Evolutionary conservation across 1,140 invertebrate species (phyloP).

Genomic region (Dendroctonus ponderosae): DNA sequence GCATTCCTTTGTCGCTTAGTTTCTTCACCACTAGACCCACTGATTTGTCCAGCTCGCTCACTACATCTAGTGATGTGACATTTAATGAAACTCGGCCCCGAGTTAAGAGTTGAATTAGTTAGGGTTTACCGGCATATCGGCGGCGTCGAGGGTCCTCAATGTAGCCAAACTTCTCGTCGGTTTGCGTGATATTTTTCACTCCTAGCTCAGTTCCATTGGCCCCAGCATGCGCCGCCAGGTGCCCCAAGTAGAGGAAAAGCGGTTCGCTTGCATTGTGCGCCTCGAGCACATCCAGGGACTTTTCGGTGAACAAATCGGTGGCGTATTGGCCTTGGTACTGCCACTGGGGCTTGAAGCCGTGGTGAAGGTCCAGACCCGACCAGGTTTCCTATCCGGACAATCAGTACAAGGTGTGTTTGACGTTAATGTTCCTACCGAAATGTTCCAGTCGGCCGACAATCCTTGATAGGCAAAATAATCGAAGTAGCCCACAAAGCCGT

Average conservation of each 20-base stretch:
- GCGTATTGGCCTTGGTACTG: conserved; percentile 64
- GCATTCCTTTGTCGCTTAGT: conserved; percentile 62
- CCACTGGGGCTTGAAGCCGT: conserved; percentile 50
- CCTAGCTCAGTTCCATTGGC: conserved; percentile 63
- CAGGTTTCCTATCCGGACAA: conserved; percentile 4
- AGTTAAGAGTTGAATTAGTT: background rate
- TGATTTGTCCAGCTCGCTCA: conserved; percentile 80
- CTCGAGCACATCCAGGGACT: conserved; percentile 68
- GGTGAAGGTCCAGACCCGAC: conserved; percentile 43
- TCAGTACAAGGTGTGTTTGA: background rate
- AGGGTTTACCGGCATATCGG: conserved; percentile 68
- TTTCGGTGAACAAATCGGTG: conserved; percentile 74
- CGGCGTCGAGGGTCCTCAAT: conserved; percentile 72
- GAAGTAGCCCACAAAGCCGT: conserved; percentile 61
- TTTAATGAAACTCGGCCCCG: background rate
- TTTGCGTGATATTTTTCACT: conserved; percentile 71
- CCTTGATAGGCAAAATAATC: conserved; percentile 51
- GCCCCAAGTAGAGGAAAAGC: conserved; percentile 77
- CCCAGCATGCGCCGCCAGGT: conserved; percentile 77
- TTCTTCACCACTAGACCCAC: conserved; percentile 73
- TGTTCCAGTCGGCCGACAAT: conserved; percentile 8
- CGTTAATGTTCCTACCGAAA: conserved; percentile 6
- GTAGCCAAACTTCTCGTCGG: conserved; percentile 71
- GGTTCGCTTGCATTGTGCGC: conserved; percentile 61
- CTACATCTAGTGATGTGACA: conserved; percentile 64